Percentiles rank a stretch among this genome's conserved stretches.
Evolutionary conservation across 1,140 invertebrate species (phyloP).

Genomic region (Cydia splendana): DNA sequence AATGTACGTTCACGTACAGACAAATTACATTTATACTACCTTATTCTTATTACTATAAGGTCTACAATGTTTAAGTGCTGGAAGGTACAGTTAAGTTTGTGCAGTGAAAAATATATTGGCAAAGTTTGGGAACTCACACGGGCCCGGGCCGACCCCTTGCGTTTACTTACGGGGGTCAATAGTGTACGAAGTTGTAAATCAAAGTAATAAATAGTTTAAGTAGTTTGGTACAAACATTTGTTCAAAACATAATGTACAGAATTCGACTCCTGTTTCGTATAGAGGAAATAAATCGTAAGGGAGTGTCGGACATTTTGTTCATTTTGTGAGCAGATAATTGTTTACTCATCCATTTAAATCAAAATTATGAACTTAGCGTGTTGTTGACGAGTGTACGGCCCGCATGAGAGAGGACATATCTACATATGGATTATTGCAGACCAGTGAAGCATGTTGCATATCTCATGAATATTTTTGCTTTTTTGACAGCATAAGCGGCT

Average conservation of each 20-base stretch:
- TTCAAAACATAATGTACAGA: background rate
- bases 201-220: constrained; percentile 20
- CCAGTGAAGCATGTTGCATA: too few species aligned
- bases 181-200: constrained; percentile 9
- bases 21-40: background rate
- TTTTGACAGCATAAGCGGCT: too few species aligned
- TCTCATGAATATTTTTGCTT: too few species aligned
- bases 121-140: constrained; percentile 1
- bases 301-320: too few species aligned
- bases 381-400: too few species aligned
- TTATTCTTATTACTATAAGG: background rate
- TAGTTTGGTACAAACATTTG: background rate
- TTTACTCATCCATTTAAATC: too few species aligned
- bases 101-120: constrained; percentile 28
- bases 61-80: background rate
- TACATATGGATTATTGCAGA: too few species aligned
- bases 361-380: too few species aligned
- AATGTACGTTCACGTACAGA: background rate
- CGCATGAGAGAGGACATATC: too few species aligned
- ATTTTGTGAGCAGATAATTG: too few species aligned
- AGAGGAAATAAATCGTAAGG: background rate
- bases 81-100: constrained; percentile 6
- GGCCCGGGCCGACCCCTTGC: constrained; percentile 4
- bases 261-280: background rate
- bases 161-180: constrained; percentile 20